Conservation (phyloP, 1,140 invertebrate genomes). For the silkworm (Bombyx mori) region ASM3026992v2 NC_085113.1:5502001-5502500, state of each 20-base stretch:
- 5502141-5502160: slow-evolving; percentile 62
- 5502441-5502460: too few relatives aligned
- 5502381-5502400: too few relatives aligned
- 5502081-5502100: slow-evolving; percentile 28
- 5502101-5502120: slow-evolving; percentile 57
- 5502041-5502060: slow-evolving; percentile 41
- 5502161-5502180: slow-evolving; percentile 53
- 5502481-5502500: too few relatives aligned
- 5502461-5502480: too few relatives aligned
- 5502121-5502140: slow-evolving; percentile 48
- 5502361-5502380: too few relatives aligned
- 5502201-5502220: slow-evolving; percentile 56
- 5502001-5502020: too few relatives aligned
- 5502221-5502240: slow-evolving; percentile 65
- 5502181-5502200: slow-evolving; percentile 47
- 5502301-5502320: too few relatives aligned
- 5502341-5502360: too few relatives aligned
- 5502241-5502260: slow-evolving; percentile 52
- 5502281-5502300: too few relatives aligned
- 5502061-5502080: slow-evolving; percentile 43
- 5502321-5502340: too few relatives aligned
- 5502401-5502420: too few relatives aligned
- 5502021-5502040: slow-evolving; percentile 16
- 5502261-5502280: slow-evolving; percentile 23
- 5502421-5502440: too few relatives aligned